Evolutionary conservation across 1,140 invertebrate species (phyloP).

Genomic region (Saxidomus purpurata): DNA sequence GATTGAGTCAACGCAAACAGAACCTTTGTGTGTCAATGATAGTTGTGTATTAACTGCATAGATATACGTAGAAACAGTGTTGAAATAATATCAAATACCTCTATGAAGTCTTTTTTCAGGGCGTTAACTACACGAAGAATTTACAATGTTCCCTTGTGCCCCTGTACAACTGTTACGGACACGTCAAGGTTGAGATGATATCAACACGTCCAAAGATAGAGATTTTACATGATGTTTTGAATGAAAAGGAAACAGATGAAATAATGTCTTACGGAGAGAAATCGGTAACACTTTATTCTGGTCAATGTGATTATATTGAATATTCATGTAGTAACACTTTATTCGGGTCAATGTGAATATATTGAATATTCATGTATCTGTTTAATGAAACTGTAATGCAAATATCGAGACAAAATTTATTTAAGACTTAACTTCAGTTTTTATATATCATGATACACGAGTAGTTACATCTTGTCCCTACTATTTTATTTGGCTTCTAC

Average conservation of each 20-base stretch:
- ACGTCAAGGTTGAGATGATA: slow-evolving; percentile 10
- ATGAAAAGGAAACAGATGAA: background rate
- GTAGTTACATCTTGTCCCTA: too few relatives aligned
- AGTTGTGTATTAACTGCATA: too few relatives aligned
- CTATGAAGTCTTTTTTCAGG: slow-evolving; percentile 25
- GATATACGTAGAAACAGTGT: background rate
- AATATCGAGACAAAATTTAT: too few relatives aligned
- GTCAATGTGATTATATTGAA: too few relatives aligned
- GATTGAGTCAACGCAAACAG: too few relatives aligned
- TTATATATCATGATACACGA: too few relatives aligned
- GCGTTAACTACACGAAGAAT: background rate
- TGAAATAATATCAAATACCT: background rate
- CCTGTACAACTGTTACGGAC: slow-evolving; percentile 21
- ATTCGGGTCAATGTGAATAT: too few relatives aligned
- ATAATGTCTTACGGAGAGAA: slow-evolving; percentile 34
- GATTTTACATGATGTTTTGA: slow-evolving; percentile 40
- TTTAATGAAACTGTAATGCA: too few relatives aligned
- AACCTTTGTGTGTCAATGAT: too few relatives aligned
- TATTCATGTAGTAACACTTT: slow-evolving; percentile 4
- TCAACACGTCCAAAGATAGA: slow-evolving; percentile 33
- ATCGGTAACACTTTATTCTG: background rate
- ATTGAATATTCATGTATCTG: too few relatives aligned
- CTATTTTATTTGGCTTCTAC: too few relatives aligned
- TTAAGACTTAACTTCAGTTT: too few relatives aligned
- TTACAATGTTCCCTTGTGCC: slow-evolving; percentile 11